phyloP scores from a whole-genome alignment of 1,140 invertebrate species.

The Andricus grossulariae region DNA sequence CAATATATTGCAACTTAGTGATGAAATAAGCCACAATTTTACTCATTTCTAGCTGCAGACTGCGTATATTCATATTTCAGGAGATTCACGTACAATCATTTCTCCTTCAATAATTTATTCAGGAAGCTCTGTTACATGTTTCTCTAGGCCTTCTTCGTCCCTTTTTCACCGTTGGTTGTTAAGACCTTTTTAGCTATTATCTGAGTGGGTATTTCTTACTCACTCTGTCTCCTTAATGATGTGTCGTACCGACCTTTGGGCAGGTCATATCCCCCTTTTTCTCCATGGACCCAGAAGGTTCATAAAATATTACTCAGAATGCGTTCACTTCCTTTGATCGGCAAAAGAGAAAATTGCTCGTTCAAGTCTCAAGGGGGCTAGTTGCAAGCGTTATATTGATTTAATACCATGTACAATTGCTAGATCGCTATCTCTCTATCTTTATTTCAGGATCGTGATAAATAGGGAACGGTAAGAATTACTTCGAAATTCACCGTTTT shows the following conservation, averaged over 20 bases:
- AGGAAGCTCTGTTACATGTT: not conserved
- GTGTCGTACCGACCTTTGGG: not conserved
- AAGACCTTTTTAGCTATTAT: not conserved
- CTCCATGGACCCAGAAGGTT: constrained; percentile 13
- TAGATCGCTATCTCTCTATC: not conserved
- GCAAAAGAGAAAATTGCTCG: constrained; percentile 54
- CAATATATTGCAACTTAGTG: not conserved
- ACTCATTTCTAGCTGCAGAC: not conserved
- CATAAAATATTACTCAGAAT: constrained; percentile 51
- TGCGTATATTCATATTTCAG: too few species aligned
- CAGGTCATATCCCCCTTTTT: not conserved
- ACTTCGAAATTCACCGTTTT: not conserved
- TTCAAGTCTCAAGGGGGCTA: constrained; percentile 40
- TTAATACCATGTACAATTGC: constrained; percentile 41
- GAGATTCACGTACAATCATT: too few species aligned
- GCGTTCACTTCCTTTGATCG: constrained; percentile 53
- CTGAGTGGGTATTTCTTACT: not conserved
- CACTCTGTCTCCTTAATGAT: not conserved
- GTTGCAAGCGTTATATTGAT: constrained; percentile 54
- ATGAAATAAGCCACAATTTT: not conserved
- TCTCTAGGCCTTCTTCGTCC: not conserved
- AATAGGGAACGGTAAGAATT: not conserved
- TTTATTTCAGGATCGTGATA: constrained; percentile 5
- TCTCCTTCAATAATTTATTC: not conserved
- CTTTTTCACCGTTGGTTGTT: not conserved